Evolutionary conservation across 2,113 vertebrate genomes (phyloP), one percentile per base, ranked within the genome.

Genomic region (Picathartes gymnocephalus): DNA sequence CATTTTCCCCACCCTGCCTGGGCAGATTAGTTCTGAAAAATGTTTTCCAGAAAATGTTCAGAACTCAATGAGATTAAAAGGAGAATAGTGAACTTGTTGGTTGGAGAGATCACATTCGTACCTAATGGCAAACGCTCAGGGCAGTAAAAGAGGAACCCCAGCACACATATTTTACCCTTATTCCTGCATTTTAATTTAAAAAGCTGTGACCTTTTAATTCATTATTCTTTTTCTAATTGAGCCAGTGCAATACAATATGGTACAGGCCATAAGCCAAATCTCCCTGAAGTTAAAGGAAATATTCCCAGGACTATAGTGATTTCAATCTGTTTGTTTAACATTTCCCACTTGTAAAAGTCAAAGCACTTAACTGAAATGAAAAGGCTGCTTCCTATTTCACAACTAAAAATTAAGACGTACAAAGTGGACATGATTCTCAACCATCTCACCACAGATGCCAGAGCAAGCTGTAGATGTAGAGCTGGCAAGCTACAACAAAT

Each of bases 51-150:
- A 93, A 96, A 92, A 78, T 20, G 25, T 86, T 95, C 74, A 78
- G 83, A 64, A 79, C n/a, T 93, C 94, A 86, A 81, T 90, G 90
- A 94, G 90, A 95, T 93, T 96, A 92, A 94, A 88, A 88, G 50
- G 66, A 95, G 92, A 90, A 93, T 88, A 96, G 72, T 78, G 90
- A 90, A 64, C 40, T 71, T 58, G 33, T 24, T 90, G 82, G 88
- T 78, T 81, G 72, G 60, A 92, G 90, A 72, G 61, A 60, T 90
- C 82, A 88, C 51, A 71, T 80, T 90, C 9, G 11, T 81, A 81
- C 51, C 60, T 70, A 70, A 81, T 13, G 35, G 86, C 33, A 92
- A 92, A 92, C 4, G 27, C 69, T 83, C 0, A 0, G 76, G 53
- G 72, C 60, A 81, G 48, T 33, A 70, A 44, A 76, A 95, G 74